Base-by-base conservation (phyloP, 2,797 vertebrate genomes). In the Sebastes cheni region DNA sequence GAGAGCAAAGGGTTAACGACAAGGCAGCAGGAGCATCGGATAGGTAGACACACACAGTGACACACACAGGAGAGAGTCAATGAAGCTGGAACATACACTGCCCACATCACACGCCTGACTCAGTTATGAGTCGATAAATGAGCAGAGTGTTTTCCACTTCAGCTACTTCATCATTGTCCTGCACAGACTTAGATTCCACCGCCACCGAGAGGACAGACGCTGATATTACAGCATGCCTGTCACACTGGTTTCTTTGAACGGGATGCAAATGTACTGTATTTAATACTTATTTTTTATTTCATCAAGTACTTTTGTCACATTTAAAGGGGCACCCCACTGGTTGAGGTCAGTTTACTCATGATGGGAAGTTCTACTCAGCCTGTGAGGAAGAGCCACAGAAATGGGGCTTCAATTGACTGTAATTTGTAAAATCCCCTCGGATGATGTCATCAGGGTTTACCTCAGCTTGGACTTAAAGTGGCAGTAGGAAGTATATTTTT, bases 1-100 rank as follows among this genome's bases (percentile, higher is more conserved):
- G 83, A 97, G 90, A 95, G 85, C 82, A 95, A 54, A 95, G 80
- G 88, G 92, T 95, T 95, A 95, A 91, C 87, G 67, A 88, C 77
- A 89, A 46, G 84, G 59, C 59, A 89, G 80, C 50, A 92, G 75
- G 67, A 78, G 78, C 56, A 75, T 84, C 56, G 50, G 29, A 84
- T 75, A 84, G 54, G 58, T 23, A 67, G 11, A 62, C 52, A 80
- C 56, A 80, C 73, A 46, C 42, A 67, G 25, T 27, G 23, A 77
- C 58, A 83, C 58, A 81, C 32, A 77, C 55, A 42, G 22, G 20
- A 77, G 34, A 75, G 42, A 23, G 36, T 61, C 64, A 64, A 61
- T 54, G 42, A 67, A 32, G 66, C 39, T 52, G 16, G 71, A 65
- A 75, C 36, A 81, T 18, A 72, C 23, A 22, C 6, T 42, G 61